Percentiles rank a stretch among this genome's conserved stretches.
Evolutionary conservation across 2,113 vertebrate species (phyloP).

Genomic region (Ammodytes marinus): DNA sequence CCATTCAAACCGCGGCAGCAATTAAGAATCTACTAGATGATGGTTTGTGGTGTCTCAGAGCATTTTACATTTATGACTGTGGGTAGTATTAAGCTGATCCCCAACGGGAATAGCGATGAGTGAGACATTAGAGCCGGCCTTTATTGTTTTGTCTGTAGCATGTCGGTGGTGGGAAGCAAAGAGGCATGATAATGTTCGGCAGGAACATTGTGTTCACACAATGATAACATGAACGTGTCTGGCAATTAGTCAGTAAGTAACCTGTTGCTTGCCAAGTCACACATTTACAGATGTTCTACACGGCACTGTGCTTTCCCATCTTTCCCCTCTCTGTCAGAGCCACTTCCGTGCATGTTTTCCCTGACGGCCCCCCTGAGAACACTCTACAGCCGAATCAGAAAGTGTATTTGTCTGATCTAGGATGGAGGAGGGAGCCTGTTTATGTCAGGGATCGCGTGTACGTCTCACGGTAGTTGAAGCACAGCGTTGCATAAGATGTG

Average conservation of each 20-base stretch:
- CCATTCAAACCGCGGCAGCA: slow-evolving; percentile 25
- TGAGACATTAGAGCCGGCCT: slow-evolving; percentile 3
- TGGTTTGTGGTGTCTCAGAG: slow-evolving; percentile 47
- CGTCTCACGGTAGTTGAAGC: slow-evolving; percentile 37
- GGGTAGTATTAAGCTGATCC: slow-evolving; percentile 18
- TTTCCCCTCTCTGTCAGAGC: slow-evolving; percentile 30
- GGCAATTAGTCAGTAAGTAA: slow-evolving; percentile 45
- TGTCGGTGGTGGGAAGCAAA: not conserved
- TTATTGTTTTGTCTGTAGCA: slow-evolving; percentile 18
- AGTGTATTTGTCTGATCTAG: slow-evolving; percentile 48
- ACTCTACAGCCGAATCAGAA: slow-evolving; percentile 15
- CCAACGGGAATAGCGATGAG: slow-evolving; percentile 23
- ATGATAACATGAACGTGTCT: slow-evolving; percentile 24
- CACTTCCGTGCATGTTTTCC: slow-evolving; percentile 47
- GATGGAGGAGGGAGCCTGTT: slow-evolving; percentile 46
- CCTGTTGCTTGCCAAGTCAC: slow-evolving; percentile 41
- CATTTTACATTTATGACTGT: slow-evolving; percentile 59
- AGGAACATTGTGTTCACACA: slow-evolving; percentile 19
- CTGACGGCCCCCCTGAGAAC: slow-evolving; percentile 44
- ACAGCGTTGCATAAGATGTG: not conserved
- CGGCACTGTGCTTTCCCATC: slow-evolving; percentile 18
- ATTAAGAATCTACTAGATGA: slow-evolving; percentile 35
- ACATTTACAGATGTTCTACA: slow-evolving; percentile 54
- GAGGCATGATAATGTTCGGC: slow-evolving; percentile 18
- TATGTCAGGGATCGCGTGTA: slow-evolving; percentile 37